Conservation (phyloP, 2,888 invertebrate species). For the Euplagia quadripunctaria region DNA sequence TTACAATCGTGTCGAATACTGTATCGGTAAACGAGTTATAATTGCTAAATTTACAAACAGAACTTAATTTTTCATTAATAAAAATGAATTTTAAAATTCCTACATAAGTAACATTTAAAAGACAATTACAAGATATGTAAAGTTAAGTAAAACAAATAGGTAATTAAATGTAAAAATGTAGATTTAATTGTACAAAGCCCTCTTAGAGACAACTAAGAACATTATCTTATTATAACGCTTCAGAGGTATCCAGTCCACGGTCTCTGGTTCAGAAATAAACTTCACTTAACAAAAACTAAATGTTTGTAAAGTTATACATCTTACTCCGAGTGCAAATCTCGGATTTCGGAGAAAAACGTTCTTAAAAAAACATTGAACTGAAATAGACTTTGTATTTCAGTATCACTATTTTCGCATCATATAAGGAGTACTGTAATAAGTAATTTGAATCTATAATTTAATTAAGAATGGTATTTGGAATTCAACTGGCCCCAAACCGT, state of each 20-base stretch:
- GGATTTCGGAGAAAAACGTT: too few species aligned
- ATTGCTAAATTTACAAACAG: slow-evolving; percentile 67
- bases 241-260: slow-evolving; percentile 1
- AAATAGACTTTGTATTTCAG: too few species aligned
- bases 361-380: too few species aligned
- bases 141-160: slow-evolving; percentile 46
- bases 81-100: slow-evolving; percentile 32
- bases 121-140: slow-evolving; percentile 43
- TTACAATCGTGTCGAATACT: slow-evolving; percentile 54
- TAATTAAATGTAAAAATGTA: slow-evolving; percentile 35
- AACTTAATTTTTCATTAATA: slow-evolving; percentile 33
- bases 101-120: slow-evolving; percentile 55
- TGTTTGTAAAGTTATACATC: not conserved
- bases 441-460: too few species aligned
- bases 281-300: not conserved
- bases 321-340: too few species aligned
- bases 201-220: slow-evolving; percentile 41
- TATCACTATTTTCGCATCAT: too few species aligned
- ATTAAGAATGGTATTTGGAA: too few species aligned
- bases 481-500: not conserved
- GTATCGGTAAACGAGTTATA: slow-evolving; percentile 59
- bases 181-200: slow-evolving; percentile 44
- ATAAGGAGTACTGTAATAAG: too few species aligned
- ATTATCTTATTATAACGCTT: slow-evolving; percentile 25
- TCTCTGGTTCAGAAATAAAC: not conserved